Base-by-base conservation (phyloP, 2,797 vertebrate genomes). In the Pangasius djambal region DNA sequence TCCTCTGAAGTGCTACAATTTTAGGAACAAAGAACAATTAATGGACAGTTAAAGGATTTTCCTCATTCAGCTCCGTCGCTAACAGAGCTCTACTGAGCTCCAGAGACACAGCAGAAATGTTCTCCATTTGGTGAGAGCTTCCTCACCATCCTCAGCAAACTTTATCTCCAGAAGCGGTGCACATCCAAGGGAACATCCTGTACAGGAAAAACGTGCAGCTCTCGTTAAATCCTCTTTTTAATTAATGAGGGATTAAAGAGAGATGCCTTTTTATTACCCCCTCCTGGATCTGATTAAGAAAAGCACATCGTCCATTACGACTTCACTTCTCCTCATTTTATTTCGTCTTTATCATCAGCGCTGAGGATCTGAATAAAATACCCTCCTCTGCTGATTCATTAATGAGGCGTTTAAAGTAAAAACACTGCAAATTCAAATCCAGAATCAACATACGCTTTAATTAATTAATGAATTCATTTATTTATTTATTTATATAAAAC, bases 191-290 rank as follows among this genome's bases (percentile, higher is more conserved):
- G 15, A 61, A 40, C 15, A 7, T n/a, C 59, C 25, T 20, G 61
- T 67, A 65, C 59, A 48, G 59, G 59, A 48, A 3, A n/a, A 3
- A 55, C 12, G 25, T 1, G 5, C 20, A 70, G 88, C 86, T 79
- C 82, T 88, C 59, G 22, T 88, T 90, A 90, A 90, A 90, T 87
- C 81, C 88, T 0, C 61, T 83, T 87, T 90, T 89, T 92, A 92
- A 92, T 89, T 90, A 89, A 86, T 84, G 59, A 59, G 85, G 85
- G 88, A 90, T 91, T 89, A 92, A 84, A 77, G 69, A 70, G 81
- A 65, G 85, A 92, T 77, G 78, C 75, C 69, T 86, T 59, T 59
- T 85, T 85, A 79, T 70, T 31, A 48, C 1, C 34, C 34, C 31
- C 59, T 87, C 55, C 86, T 85, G 89, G 55, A 85, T 88, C 85